Evolutionary conservation across 2,113 vertebrate species (phyloP).

Genomic region (Macaca mulatta): DNA sequence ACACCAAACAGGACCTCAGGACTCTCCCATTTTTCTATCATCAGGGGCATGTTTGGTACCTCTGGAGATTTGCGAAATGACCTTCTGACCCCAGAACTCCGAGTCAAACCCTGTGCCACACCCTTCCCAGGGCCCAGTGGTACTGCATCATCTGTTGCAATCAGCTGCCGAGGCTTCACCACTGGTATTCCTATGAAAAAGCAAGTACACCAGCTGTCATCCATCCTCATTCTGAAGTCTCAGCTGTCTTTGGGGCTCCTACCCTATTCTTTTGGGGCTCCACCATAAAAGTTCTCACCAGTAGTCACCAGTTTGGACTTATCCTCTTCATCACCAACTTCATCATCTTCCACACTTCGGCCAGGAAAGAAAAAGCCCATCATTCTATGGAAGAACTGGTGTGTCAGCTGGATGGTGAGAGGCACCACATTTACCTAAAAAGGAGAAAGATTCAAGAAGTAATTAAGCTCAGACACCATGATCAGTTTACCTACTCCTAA

Average conservation of each 20-base stretch:
- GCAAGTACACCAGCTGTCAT: neutral
- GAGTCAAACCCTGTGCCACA: constrained; percentile 94
- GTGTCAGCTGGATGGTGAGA: constrained; percentile 98
- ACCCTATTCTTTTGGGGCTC: constrained; percentile 6
- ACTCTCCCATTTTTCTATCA: neutral
- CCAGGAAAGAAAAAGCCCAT: constrained; percentile 99
- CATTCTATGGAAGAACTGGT: constrained; percentile 99
- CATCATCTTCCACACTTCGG: constrained; percentile 96
- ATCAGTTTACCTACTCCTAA: constrained; percentile 51
- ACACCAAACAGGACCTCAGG: neutral
- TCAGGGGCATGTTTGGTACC: constrained; percentile 82
- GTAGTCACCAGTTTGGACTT: constrained; percentile 98
- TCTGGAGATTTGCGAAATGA: constrained; percentile 97
- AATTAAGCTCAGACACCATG: constrained; percentile 56
- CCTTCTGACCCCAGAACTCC: constrained; percentile 94
- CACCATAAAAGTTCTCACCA: constrained; percentile 83
- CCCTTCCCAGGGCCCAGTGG: constrained; percentile 93
- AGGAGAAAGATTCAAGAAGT: constrained; percentile 32
- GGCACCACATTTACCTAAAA: constrained; percentile 97
- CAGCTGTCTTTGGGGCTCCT: neutral
- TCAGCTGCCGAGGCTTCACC: constrained; percentile 92
- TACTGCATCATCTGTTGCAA: constrained; percentile 90
- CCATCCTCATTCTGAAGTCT: neutral
- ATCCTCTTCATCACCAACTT: constrained; percentile 97
- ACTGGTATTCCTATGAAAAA: constrained; percentile 91